These are phyloP conservation scores for Troides helena DNA, from an alignment of 2,888 invertebrate genomes.

Conservation along the genomic window DNA sequence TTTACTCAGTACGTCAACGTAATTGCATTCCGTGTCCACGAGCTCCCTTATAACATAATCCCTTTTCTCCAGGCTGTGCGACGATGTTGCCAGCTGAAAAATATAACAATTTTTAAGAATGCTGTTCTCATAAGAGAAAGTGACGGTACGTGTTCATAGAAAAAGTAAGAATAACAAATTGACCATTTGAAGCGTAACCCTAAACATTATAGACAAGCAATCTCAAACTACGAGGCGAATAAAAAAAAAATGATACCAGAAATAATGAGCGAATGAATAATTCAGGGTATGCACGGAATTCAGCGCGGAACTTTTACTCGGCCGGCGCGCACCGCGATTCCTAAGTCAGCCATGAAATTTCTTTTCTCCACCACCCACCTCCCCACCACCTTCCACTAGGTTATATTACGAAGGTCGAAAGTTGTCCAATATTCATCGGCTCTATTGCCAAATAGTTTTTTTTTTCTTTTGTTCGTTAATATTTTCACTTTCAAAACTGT, in stretches of 20 bases:
- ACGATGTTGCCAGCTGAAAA: conserved; percentile 71
- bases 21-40: conserved; percentile 98
- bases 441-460: conserved; percentile 18
- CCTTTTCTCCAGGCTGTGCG: conserved; percentile 88
- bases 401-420: conserved; percentile 7
- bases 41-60: conserved; percentile 96
- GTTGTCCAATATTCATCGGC: conserved; percentile 24
- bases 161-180: conserved; percentile 30
- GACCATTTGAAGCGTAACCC: conserved; percentile 42
- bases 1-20: conserved; percentile 94
- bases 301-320: conserved; percentile 56
- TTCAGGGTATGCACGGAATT: conserved; percentile 55
- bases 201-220: conserved; percentile 37
- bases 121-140: conserved; percentile 8
- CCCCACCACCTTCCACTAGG: conserved; percentile 8
- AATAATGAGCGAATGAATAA: conserved; percentile 63
- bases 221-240: conserved; percentile 42
- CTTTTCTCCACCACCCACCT: conserved; percentile 9
- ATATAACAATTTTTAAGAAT: conserved; percentile 9
- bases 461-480: conserved; percentile 4
- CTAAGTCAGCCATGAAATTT: conserved; percentile 41
- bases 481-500: conserved; percentile 13
- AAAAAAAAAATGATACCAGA: conserved; percentile 54
- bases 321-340: conserved; percentile 38
- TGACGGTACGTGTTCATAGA: conserved; percentile 22